These are phyloP conservation scores for Podarcis cretensis DNA, from an alignment of 2,113 vertebrate genomes.

Conservation along the genomic window DNA sequence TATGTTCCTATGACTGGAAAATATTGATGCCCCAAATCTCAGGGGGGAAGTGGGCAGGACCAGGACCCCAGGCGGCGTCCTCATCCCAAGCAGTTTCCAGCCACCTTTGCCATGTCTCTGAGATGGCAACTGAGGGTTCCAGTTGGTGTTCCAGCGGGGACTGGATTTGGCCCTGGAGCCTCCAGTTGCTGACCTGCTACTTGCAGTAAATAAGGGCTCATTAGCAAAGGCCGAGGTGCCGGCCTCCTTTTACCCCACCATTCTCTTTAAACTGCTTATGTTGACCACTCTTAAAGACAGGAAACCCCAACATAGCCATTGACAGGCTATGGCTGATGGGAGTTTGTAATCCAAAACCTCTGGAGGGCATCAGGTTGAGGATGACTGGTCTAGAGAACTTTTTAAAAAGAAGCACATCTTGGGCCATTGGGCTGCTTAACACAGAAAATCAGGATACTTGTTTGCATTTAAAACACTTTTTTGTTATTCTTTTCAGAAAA, in stretches of 20 bases:
- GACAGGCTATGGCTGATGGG: too few relatives aligned
- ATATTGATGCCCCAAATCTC: background rate
- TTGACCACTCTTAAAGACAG: background rate
- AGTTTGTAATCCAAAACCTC: too few relatives aligned
- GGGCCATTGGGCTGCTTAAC: background rate
- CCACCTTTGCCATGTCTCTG: background rate
- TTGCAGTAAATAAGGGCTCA: too few relatives aligned
- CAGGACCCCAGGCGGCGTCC: background rate
- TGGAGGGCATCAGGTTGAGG: too few relatives aligned
- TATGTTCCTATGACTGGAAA: background rate
- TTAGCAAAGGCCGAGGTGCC: too few relatives aligned
- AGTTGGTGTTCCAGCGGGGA: background rate
- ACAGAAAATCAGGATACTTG: background rate
- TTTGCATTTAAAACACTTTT: background rate
- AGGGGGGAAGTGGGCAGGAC: background rate
- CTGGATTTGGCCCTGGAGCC: background rate
- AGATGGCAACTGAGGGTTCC: background rate
- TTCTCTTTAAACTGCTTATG: background rate
- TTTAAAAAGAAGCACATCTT: too few relatives aligned
- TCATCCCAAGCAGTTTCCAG: background rate
- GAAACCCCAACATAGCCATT: too few relatives aligned
- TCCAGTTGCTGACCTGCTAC: background rate
- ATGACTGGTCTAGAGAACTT: too few relatives aligned
- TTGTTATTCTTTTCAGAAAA: constrained; percentile 81
- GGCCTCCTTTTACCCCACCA: background rate